A percentile compares a stretch with the other conserved stretches of the same genome.
Evolutionary conservation across 2,888 invertebrate species (phyloP).

Genomic region (Hartigia nigra): DNA sequence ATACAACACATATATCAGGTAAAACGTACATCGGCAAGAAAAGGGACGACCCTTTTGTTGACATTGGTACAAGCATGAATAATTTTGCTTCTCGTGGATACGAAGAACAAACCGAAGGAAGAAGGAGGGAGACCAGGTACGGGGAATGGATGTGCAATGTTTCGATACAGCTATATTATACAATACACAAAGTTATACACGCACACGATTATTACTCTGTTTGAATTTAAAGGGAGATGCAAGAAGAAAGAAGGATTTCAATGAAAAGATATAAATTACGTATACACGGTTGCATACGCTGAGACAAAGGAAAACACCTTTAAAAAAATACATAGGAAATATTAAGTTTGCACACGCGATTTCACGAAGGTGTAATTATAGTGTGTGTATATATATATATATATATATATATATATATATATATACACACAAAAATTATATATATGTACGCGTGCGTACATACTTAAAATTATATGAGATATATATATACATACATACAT

Average conservation of each 20-base stretch:
- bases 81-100: conserved; percentile 17
- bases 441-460: conserved; percentile 31
- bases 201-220: conserved; percentile 36
- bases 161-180: not conserved
- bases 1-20: not conserved
- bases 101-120: conserved; percentile 20
- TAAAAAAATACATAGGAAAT: conserved; percentile 16
- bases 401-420: conserved; percentile 25
- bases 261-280: conserved; percentile 20
- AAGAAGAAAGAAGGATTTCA: conserved; percentile 13
- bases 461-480: conserved; percentile 27
- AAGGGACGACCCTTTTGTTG: not conserved
- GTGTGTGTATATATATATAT: not conserved
- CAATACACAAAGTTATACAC: conserved; percentile 20
- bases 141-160: not conserved
- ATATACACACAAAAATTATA: conserved; percentile 17
- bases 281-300: conserved; percentile 29
- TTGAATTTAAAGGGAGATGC: conserved; percentile 6
- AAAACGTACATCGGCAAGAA: not conserved
- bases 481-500: conserved; percentile 22
- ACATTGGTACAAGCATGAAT: not conserved
- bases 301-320: conserved; percentile 20
- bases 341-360: conserved; percentile 4
- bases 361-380: conserved; percentile 29
- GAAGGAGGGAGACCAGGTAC: conserved; percentile 1